Evolutionary conservation across 2,888 invertebrate species (phyloP), one percentile per base, ranked within the genome.

Genomic region (Pegoplata infirma): DNA sequence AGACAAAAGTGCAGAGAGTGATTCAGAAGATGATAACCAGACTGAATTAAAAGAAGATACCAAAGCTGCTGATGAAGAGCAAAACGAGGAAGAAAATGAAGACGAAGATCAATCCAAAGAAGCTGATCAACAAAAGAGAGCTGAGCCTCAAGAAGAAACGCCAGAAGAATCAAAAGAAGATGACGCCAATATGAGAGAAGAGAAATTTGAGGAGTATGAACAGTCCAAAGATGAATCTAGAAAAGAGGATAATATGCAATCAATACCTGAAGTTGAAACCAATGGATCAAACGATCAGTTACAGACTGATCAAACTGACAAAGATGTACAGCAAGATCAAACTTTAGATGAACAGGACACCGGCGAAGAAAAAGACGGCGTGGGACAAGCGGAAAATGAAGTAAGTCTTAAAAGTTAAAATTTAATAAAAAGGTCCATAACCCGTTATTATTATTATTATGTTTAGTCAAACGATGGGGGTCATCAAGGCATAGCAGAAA

Each of bases 371-470:
- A 91, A 93, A 81, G 92, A 92, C 82, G 93, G 93, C 3, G 92
- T 93, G 1, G 96, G 96, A 0, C 93, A 95, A 58, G 93, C 95
- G 0, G 94, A 96, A 83, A 91, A 94, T 77, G 94, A 94, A 64
- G 87, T 87, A 79, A 80, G 67, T 71, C 17, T n/a, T 6, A 28
- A 19, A 23, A 44, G 8, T 25, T 44, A 2, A 14, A 32, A 14
- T 51, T 8, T 49, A 10, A 0, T 12, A 36, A n/a, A n/a, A 7
- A 55, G 16, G 1, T 3, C 0, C 19, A 19, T n/a, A n/a, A n/a
- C n/a, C 17, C 1, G 46, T 32, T 19, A 12, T 2, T 19, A n/a
- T 5, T 14, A 49, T 58, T 8, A 5, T 17, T 12, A 10, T 25
- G 25, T 71, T 79, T 8, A 87, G 87, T 84, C 83, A 3, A 86